Conservation (phyloP, 2,888 invertebrate species). For the Venusia cambrica region DNA sequence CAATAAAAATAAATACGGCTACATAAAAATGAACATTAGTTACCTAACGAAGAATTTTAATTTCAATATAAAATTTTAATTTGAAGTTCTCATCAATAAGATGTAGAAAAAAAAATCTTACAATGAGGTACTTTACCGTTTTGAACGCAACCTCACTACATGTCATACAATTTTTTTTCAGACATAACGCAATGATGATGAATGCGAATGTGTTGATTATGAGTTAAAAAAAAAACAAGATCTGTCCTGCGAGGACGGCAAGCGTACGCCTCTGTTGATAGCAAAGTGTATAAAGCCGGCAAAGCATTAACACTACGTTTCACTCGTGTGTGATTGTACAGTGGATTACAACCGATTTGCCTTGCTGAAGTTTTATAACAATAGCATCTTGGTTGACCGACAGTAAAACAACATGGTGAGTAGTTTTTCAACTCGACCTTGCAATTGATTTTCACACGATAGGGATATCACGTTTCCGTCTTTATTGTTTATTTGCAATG, state of each 20-base stretch:
- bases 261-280: constrained; percentile 31
- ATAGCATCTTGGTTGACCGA: constrained; percentile 1
- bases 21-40: too few species aligned
- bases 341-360: constrained; percentile 12
- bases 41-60: too few species aligned
- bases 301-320: constrained; percentile 28
- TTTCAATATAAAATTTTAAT: too few species aligned
- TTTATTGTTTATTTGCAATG: constrained; percentile 15
- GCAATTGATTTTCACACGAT: constrained; percentile 9
- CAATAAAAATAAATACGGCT: too few species aligned
- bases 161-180: too few species aligned
- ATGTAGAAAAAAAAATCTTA: too few species aligned
- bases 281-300: constrained; percentile 50
- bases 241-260: constrained; percentile 29
- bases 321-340: constrained; percentile 43
- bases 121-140: too few species aligned
- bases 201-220: too few species aligned
- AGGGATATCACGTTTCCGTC: constrained; percentile 7
- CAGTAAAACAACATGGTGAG: constrained; percentile 28
- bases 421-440: constrained; percentile 16
- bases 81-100: too few species aligned
- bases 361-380: neutral
- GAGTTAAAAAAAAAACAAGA: too few species aligned
- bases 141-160: too few species aligned
- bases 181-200: too few species aligned